Conservation (phyloP, 2,797 vertebrate genomes). For the Gadopsis bispinosus region DNA sequence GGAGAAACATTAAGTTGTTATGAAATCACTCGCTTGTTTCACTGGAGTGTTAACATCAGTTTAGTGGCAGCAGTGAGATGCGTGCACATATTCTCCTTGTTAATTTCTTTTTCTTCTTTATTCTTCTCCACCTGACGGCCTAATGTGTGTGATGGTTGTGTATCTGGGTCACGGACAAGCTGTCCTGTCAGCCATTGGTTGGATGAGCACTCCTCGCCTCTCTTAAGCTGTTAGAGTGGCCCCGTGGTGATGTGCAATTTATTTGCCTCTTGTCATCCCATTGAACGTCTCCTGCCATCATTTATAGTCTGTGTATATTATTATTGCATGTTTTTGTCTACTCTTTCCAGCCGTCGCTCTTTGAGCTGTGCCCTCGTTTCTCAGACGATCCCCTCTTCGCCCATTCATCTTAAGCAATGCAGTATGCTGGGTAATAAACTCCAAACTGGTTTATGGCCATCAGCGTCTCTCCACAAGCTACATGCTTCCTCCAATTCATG, state of each 20-base stretch:
- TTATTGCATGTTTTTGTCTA: constrained; percentile 32
- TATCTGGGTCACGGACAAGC: constrained; percentile 79
- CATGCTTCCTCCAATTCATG: constrained; percentile 8
- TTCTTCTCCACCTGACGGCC: constrained; percentile 28
- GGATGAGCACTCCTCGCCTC: constrained; percentile 56
- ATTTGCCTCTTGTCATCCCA: constrained; percentile 44
- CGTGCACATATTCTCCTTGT: constrained; percentile 18
- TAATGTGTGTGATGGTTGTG: constrained; percentile 44
- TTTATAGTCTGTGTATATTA: constrained; percentile 41
- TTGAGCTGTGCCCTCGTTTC: constrained; percentile 23
- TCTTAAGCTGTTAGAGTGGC: constrained; percentile 47
- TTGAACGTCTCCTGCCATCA: constrained; percentile 53
- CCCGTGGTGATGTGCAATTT: constrained; percentile 55
- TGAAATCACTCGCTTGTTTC: constrained; percentile 33
- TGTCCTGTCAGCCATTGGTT: constrained; percentile 42
- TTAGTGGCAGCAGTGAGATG: constrained; percentile 5
- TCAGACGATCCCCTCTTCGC: constrained; percentile 12
- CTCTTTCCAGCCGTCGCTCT: not conserved
- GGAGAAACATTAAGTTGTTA: constrained; percentile 38
- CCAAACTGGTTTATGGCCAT: constrained; percentile 6
- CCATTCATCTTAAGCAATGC: not conserved
- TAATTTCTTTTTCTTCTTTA: not conserved
- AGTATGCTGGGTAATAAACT: not conserved
- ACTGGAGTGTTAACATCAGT: constrained; percentile 41
- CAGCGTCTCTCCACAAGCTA: not conserved